phyloP scores from a whole-genome alignment of 2,797 vertebrate species.

The Arrhamphus sclerolepis region DNA sequence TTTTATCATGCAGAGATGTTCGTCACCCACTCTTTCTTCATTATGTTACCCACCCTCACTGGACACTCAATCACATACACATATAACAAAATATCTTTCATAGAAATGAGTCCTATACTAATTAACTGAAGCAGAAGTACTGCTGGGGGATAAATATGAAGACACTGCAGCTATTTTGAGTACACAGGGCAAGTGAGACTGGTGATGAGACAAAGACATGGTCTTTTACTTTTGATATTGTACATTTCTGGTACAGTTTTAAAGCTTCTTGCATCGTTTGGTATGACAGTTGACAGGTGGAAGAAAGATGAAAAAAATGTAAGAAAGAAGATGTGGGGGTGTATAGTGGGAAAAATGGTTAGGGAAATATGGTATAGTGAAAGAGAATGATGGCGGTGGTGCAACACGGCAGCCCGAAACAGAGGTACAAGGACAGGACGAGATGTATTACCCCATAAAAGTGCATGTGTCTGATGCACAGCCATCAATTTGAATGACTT shows the following conservation, averaged over 20 bases:
- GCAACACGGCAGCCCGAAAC: conserved; percentile 57
- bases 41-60: conserved; percentile 6
- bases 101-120: conserved; percentile 75
- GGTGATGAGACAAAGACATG: conserved; percentile 32
- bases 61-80: conserved; percentile 3
- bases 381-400: conserved; percentile 53
- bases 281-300: conserved; percentile 71
- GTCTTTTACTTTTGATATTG: conserved; percentile 19
- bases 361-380: conserved; percentile 46
- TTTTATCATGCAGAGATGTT: conserved; percentile 60
- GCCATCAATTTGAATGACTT: conserved; percentile 88
- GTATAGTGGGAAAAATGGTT: conserved; percentile 31
- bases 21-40: conserved; percentile 14
- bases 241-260: conserved; percentile 17
- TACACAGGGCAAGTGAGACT: conserved; percentile 23
- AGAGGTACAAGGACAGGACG: conserved; percentile 58
- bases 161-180: conserved; percentile 68
- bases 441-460: conserved; percentile 84
- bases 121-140: conserved; percentile 61
- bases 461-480: conserved; percentile 85
- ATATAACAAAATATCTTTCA: conserved; percentile 53
- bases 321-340: conserved; percentile 25
- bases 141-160: conserved; percentile 76
- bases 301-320: conserved; percentile 24
- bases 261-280: conserved; percentile 54